Evolutionary conservation across 2,113 vertebrate genomes (phyloP).

Genomic region (Neodontobutis hainanensis): DNA sequence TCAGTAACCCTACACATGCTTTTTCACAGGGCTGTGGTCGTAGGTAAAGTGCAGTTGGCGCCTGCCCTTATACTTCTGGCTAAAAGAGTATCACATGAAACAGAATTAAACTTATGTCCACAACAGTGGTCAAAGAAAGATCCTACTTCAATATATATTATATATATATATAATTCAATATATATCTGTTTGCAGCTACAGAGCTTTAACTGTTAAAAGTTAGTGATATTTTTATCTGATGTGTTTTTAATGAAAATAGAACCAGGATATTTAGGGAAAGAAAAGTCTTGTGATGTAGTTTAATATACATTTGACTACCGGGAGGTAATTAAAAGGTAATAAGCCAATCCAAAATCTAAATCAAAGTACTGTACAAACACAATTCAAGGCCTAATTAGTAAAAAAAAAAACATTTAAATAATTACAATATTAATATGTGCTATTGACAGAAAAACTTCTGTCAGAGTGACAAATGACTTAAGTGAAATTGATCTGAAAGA

Average conservation of each 20-base stretch:
- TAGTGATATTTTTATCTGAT: no score
- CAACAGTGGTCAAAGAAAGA: background rate
- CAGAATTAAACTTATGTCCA: conserved; percentile 26
- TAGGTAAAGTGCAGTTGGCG: conserved; percentile 27
- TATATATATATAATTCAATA: no score
- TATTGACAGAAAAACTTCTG: background rate
- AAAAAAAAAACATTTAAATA: conserved; percentile 1
- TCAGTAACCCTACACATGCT: conserved; percentile 47
- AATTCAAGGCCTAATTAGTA: background rate
- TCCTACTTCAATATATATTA: no score
- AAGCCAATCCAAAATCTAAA: no score
- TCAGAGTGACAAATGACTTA: conserved; percentile 5
- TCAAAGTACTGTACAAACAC: no score
- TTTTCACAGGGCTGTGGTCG: conserved; percentile 24
- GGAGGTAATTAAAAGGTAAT: no score
- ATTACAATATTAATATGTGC: background rate
- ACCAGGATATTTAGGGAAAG: no score
- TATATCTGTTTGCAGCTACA: no score
- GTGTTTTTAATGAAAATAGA: no score
- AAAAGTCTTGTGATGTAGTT: no score
- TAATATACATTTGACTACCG: no score
- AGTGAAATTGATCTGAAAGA: conserved; percentile 24
- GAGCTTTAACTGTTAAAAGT: no score
- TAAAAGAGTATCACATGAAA: conserved; percentile 18
- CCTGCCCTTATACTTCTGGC: conserved; percentile 9